Base-by-base conservation (phyloP, 2,797 vertebrate genomes). In the Pseudopleuronectes americanus region DNA sequence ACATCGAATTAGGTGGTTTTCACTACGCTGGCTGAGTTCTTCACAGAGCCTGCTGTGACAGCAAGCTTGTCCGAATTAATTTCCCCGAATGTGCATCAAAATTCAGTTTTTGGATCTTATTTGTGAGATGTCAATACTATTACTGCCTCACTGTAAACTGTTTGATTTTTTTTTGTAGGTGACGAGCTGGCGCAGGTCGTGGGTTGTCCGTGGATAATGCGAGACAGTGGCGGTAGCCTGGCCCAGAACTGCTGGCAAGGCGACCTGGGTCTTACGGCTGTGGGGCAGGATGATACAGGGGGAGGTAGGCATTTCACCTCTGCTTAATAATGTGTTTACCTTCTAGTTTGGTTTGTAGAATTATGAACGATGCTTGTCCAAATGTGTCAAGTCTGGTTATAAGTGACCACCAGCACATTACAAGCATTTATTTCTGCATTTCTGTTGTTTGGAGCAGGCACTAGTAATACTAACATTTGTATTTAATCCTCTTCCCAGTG, bases 241-340 rank as follows among this genome's bases (percentile, higher is more conserved):
- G 90, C 92, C 84, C 94, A 95, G 89, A 95, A 94, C 89, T 92
- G 92, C 89, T 95, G 95, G 94, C 94, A 95, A 86, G 93, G 93
- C 64, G 94, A 95, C 77, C 90, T 95, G 82, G 93, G 93, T 71
- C 87, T 94, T 88, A 92, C 91, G 4, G 91, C 92, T 74, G 94
- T 95, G 70, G 93, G 93, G 47, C 93, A 95, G 86, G 92, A 94
- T 63, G 89, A 90, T 65, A 86, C 89, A 28, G 92, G 90, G 76
- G 93, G 90, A 85, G 92, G 91, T 91, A 51, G 8, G 61, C 3
- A 5, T 26, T 31, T 9, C 7, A n/a, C 17, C 6, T 1, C 1
- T 21, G 6, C 13, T 51, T 0, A 45, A 43, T 53, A 0, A 26
- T 23, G 19, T 48, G 31, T 57, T 55, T 0, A 22, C 22, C 23